Base-by-base conservation (phyloP, 2,888 invertebrate species). In the Epicampocera succincta region DNA sequence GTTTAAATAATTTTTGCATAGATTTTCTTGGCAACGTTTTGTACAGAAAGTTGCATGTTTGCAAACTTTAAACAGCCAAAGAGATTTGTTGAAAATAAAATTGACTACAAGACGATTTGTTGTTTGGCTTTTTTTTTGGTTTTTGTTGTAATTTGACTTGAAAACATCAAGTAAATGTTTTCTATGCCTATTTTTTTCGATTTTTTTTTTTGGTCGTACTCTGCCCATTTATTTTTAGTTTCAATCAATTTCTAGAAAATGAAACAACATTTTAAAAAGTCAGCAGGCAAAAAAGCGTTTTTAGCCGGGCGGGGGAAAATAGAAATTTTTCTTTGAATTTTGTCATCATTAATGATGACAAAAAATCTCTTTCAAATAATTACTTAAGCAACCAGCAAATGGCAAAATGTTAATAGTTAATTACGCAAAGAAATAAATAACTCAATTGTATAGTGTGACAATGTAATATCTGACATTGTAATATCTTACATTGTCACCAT, bases 141-240 rank as follows among this genome's bases (percentile, higher is more conserved):
- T n/a, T n/a, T n/a, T n/a, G n/a, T n/a, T n/a, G n/a, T 76, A 76
- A 81, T 76, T 81, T 81, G 72, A 68, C 68, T 76, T 73, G 61
- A 76, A 81, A 61, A 81, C 68, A 81, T 81, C 76, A 73, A 76
- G 72, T 76, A 75, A 80, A 75, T 75, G n/a, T 68, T 50, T 72
- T 44, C 42, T 33, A 29, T 74, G 33, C 5, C n/a, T n/a, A 13
- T 50, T 21, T 46, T 12, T 25, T 56, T 29, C 4, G 11, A 21
- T 42, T 46, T 25, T 33, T 4, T 46, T 48, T 46, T 60, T n/a
- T 40, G 8, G 5, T 12, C 0, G 6, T 68, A 13, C 21, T 65
- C 1, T 52, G 48, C 9, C 48, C 17, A 66, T 42, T 40, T 15
- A 2, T 15, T 8, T 74, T 50, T 44, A 54, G 52, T 75, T 66